A percentile compares a stretch with the other conserved stretches of the same genome.
phyloP scores from a whole-genome alignment of 2,113 vertebrate genomes.

The Halichoeres trimaculatus region DNA sequence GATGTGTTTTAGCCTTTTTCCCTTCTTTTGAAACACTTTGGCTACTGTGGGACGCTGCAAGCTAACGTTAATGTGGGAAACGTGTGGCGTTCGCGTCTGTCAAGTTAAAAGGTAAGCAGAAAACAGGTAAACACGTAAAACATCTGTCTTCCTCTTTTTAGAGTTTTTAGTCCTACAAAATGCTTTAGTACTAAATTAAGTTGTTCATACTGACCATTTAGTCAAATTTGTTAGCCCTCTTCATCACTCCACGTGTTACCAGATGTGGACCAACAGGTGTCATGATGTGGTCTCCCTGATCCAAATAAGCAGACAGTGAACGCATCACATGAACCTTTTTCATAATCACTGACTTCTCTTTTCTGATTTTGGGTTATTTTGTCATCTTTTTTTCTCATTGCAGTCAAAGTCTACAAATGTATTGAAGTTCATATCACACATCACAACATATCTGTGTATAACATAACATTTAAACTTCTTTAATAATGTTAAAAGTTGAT shows the following conservation, averaged over 20 bases:
- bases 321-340: not conserved
- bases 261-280: conserved; percentile 65
- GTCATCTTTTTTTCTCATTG: too few species aligned
- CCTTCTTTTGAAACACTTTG: not conserved
- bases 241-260: conserved; percentile 45
- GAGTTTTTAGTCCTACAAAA: not conserved
- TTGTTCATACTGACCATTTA: not conserved
- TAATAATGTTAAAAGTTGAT: too few species aligned
- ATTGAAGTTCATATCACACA: too few species aligned
- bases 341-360: not conserved
- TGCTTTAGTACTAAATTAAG: rapidly evolving
- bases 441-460: too few species aligned
- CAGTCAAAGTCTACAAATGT: too few species aligned
- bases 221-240: not conserved
- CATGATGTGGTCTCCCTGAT: conserved; percentile 1
- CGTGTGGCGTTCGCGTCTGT: conserved; percentile 39
- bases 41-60: conserved; percentile 6
- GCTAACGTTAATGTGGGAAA: conserved; percentile 55
- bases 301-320: not conserved
- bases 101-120: conserved; percentile 45
- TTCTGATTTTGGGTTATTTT: too few species aligned
- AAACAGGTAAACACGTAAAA: conserved; percentile 54
- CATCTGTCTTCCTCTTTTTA: rapidly evolving
- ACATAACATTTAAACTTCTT: too few species aligned
- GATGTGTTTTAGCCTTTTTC: not conserved